phyloP scores from a whole-genome alignment of 1,140 invertebrate species.

The Aricia agestis region DNA sequence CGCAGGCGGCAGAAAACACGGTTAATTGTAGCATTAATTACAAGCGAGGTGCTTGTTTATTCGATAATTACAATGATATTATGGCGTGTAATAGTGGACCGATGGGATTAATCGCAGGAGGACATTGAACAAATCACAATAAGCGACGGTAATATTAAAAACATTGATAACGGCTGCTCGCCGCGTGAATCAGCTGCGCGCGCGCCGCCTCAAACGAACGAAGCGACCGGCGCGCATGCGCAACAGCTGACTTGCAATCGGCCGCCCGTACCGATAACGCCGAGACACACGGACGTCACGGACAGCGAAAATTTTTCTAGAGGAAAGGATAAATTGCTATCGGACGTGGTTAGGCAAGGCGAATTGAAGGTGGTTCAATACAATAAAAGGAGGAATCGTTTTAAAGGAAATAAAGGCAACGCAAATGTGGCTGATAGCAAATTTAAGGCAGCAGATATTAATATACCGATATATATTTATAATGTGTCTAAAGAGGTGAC shows the following conservation, averaged over 20 bases:
- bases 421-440: background rate
- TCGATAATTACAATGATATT: background rate
- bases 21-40: no score
- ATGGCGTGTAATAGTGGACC: constrained; percentile 9
- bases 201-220: no score
- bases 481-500: constrained; percentile 16
- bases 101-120: background rate
- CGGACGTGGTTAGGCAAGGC: background rate
- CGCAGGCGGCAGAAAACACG: no score
- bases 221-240: no score
- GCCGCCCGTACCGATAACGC: background rate
- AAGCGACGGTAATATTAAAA: background rate
- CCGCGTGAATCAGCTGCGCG: background rate
- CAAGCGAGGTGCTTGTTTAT: no score
- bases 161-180: background rate
- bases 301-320: background rate
- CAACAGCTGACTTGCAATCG: no score
- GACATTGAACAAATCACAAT: background rate
- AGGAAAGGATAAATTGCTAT: background rate
- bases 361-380: background rate
- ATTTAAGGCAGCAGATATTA: constrained; percentile 21
- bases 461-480: constrained; percentile 19
- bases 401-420: background rate
- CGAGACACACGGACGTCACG: background rate
- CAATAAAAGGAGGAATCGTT: background rate